These are phyloP conservation scores for Lates calcarifer DNA, from an alignment of 2,113 vertebrate species.

Conservation along the genomic window DNA sequence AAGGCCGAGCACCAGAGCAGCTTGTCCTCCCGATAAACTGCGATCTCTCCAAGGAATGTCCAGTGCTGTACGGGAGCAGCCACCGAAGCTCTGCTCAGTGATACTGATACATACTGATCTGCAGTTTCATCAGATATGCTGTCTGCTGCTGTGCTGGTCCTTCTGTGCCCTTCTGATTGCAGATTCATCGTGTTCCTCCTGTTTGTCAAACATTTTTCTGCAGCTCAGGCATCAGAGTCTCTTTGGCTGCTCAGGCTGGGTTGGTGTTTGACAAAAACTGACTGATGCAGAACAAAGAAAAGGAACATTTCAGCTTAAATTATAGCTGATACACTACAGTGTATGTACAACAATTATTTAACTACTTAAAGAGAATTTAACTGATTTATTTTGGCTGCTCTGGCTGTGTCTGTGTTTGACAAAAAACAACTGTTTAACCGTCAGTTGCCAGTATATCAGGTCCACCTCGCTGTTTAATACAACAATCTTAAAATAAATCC, in stretches of 20 bases:
- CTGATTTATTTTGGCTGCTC: neutral
- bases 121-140: conserved; percentile 23
- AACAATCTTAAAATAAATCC: too few relatives aligned
- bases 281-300: neutral
- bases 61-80: neutral
- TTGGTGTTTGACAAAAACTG: neutral
- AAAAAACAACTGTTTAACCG: too few relatives aligned
- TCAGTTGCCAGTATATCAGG: neutral
- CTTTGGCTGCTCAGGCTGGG: neutral
- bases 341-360: neutral
- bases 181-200: neutral
- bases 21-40: conserved; percentile 16
- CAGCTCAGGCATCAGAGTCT: neutral
- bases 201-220: conserved; percentile 4
- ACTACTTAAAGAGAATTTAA: neutral
- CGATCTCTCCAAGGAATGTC: neutral
- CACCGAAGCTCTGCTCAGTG: neutral
- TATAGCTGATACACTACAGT: neutral
- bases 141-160: neutral
- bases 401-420: too few relatives aligned
- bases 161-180: neutral
- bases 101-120: conserved; percentile 6
- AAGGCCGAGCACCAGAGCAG: conserved; percentile 17
- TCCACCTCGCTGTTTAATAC: neutral
- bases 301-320: neutral